Base-by-base conservation (phyloP, 2,113 vertebrate species). In the Limanda limanda region DNA sequence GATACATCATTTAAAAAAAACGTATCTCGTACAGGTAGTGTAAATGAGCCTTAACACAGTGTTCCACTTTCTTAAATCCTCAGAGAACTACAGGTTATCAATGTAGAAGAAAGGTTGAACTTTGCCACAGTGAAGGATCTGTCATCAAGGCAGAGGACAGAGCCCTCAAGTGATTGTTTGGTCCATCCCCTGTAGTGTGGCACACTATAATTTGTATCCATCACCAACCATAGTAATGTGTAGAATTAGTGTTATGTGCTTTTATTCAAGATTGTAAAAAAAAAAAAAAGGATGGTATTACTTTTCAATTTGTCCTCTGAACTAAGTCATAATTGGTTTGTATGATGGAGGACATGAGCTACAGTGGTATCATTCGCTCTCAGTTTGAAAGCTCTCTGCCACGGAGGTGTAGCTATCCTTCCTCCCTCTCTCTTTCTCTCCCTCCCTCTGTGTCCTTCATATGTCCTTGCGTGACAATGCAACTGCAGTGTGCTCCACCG, bases 381-480 rank as follows among this genome's bases (percentile, higher is more conserved):
- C 81, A 35, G 62, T 65, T 63, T 78, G 71, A 76, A 60, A 8
- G 55, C 65, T 66, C 68, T 48, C 68, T 67, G 51, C 61, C 51
- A 21, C 8, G 20, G 51, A 9, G 51, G 20, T 54, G 20, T 9
- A 63, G 59, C 40, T 75, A 25, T 65, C 73, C 83, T 85, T 79
- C 31, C 62, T 71, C 84, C 59, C 51, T 31, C 62, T 68, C 84
- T 54, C 51, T 45, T 18, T 69, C 79, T 45, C 25, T 55, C 56
- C n/a, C 62, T 2, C 42, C n/a, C 67, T 63, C 76, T 14, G 27
- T 58, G 88, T 86, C 92, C 92, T 92, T 93, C 86, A 91, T 31
- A n/a, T 80, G 89, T 91, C 91, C 92, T 92, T 91, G 89, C 77
- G 42, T 85, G 86, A 84, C 87, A 71, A 79, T 78, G 77, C 59